These are phyloP conservation scores for Oligia fasciuncula DNA, from an alignment of 2,888 invertebrate species.

Conservation along the genomic window DNA sequence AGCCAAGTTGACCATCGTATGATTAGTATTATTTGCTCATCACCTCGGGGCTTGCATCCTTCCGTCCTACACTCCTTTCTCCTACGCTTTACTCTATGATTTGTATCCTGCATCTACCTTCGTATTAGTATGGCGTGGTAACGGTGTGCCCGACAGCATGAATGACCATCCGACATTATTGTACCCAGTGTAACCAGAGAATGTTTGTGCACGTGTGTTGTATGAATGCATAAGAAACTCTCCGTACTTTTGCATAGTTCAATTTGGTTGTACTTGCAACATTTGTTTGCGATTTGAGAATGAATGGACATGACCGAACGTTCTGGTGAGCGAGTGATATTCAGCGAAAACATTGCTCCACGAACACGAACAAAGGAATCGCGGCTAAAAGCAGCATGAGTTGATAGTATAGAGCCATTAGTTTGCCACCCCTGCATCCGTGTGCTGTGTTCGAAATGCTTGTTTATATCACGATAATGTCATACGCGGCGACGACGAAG, in stretches of 20 bases:
- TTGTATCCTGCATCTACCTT: constrained; percentile 79
- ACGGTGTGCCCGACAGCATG: constrained; percentile 63
- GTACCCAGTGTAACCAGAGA: constrained; percentile 23
- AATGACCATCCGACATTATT: constrained; percentile 41
- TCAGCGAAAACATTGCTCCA: constrained; percentile 84
- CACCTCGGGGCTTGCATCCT: constrained; percentile 83
- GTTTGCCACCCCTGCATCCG: constrained; percentile 85
- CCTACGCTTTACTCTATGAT: constrained; percentile 74
- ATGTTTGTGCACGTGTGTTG: constrained; percentile 47
- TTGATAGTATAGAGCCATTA: constrained; percentile 80
- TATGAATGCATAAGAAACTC: constrained; percentile 60
- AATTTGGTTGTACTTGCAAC: constrained; percentile 87
- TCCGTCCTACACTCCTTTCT: constrained; percentile 67
- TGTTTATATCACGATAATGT: constrained; percentile 74
- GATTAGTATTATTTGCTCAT: constrained; percentile 76
- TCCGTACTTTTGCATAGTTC: constrained; percentile 69
- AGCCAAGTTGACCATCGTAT: constrained; percentile 82
- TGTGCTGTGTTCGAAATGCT: constrained; percentile 85
- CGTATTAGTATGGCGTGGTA: constrained; percentile 73
- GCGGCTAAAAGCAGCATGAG: constrained; percentile 82
- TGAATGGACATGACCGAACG: constrained; percentile 73
- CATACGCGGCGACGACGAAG: constrained; percentile 74
- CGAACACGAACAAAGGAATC: constrained; percentile 70
- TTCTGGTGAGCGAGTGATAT: constrained; percentile 86
- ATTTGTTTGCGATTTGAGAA: constrained; percentile 83